Evolutionary conservation across 2,113 vertebrate species (phyloP).

Genomic region (Pachyramphus minor): DNA sequence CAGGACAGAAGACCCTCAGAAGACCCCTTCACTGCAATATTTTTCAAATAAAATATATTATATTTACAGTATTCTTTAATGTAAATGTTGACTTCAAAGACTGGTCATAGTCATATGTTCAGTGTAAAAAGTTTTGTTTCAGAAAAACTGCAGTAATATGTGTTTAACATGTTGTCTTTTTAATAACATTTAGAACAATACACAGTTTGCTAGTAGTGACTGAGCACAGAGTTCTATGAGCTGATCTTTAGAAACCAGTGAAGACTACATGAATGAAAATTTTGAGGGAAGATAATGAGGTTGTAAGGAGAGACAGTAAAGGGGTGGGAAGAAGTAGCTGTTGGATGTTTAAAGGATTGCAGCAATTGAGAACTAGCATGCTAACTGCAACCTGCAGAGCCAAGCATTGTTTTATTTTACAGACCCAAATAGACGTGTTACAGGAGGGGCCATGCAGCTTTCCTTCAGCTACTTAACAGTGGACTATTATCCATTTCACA

Average conservation of each 20-base stretch:
- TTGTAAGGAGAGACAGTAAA: neutral
- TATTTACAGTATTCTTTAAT: neutral
- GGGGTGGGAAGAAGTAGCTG: neutral
- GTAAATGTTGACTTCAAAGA: neutral
- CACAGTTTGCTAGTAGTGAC: neutral
- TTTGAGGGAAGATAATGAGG: neutral
- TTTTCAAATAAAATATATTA: neutral
- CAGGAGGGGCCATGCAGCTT: constrained; percentile 95
- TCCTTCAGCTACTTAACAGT: constrained; percentile 92
- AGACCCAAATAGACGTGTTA: constrained; percentile 86
- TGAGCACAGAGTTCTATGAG: neutral
- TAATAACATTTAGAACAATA: neutral
- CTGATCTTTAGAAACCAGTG: neutral
- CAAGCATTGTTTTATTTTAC: constrained; percentile 29
- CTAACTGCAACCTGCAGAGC: neutral
- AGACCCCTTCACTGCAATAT: neutral
- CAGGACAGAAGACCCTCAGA: neutral
- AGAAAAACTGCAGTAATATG: neutral
- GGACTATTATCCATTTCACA: constrained; percentile 97
- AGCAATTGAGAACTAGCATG: neutral
- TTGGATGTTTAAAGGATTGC: neutral
- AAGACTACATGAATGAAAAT: neutral
- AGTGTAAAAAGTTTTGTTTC: neutral
- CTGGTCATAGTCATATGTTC: neutral
- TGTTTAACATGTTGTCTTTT: neutral